phyloP scores from a whole-genome alignment of 1,140 invertebrate genomes.

The Meloidogyne chitwoodi region DNA sequence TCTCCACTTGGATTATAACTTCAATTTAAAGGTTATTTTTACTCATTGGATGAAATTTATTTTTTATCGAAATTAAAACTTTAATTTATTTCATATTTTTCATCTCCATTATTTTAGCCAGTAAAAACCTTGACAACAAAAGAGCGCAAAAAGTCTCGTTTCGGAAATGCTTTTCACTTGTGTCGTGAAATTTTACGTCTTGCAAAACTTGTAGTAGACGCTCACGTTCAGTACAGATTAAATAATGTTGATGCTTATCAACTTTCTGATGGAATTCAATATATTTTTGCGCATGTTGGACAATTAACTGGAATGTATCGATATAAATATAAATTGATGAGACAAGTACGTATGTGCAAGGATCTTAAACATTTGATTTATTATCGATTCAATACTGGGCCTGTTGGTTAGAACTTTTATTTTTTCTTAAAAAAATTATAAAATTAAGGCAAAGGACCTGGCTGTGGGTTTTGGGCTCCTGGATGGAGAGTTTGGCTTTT shows the following conservation, averaged over 20 bases:
- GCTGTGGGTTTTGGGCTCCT: constrained; percentile 97
- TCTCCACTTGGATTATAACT: constrained; percentile 98
- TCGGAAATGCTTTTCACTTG: constrained; percentile 98
- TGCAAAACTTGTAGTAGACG: constrained; percentile 96
- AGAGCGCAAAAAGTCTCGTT: constrained; percentile 96
- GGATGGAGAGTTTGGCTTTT: constrained; percentile 99
- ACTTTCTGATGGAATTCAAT: constrained; percentile 95
- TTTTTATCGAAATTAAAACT: too few species aligned
- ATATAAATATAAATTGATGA: constrained; percentile 86
- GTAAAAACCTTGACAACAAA: constrained; percentile 94
- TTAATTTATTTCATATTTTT: not conserved
- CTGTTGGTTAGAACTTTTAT: constrained; percentile 38
- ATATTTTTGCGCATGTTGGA: constrained; percentile 98
- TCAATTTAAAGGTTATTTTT: constrained; percentile 77
- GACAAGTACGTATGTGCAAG: constrained; percentile 99
- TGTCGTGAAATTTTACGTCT: constrained; percentile 94
- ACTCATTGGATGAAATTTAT: not conserved
- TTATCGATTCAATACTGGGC: constrained; percentile 95
- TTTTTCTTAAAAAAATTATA: not conserved
- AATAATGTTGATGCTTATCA: constrained; percentile 98
- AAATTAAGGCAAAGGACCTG: constrained; percentile 89
- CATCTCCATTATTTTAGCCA: constrained; percentile 64
- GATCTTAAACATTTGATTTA: constrained; percentile 99
- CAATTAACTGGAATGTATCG: constrained; percentile 99
- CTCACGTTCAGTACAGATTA: constrained; percentile 95